A percentile compares a stretch with the other conserved stretches of the same genome.
These are phyloP conservation scores for Falco rusticolus DNA, from an alignment of 2,797 vertebrate genomes.

Conservation along the genomic window DNA sequence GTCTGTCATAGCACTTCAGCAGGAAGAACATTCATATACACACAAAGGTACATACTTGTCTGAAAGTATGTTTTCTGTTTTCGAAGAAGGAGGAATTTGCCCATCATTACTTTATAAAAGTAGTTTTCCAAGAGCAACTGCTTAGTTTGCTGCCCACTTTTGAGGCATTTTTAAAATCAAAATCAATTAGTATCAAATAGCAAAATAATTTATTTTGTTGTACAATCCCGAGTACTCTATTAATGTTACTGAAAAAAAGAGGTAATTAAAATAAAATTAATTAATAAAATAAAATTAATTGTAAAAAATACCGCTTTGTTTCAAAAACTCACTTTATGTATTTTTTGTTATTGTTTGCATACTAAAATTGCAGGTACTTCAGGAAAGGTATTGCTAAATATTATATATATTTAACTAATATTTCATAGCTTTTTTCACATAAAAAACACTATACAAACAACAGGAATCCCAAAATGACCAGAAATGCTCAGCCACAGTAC, in stretches of 20 bases:
- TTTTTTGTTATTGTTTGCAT: not conserved
- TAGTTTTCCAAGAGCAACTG: not conserved
- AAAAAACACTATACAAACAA: not conserved
- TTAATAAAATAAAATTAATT: not conserved
- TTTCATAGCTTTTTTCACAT: not conserved
- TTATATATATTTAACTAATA: not conserved
- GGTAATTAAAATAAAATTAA: not conserved
- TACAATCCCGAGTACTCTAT: not conserved
- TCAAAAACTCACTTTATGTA: not conserved
- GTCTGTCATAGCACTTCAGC: not conserved
- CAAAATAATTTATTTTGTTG: not conserved
- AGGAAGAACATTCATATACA: not conserved
- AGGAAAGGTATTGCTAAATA: not conserved
- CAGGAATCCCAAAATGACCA: not conserved
- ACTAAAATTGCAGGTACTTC: not conserved
- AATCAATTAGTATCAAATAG: not conserved
- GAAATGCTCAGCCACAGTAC: not conserved
- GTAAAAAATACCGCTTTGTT: not conserved
- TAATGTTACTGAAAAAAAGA: not conserved
- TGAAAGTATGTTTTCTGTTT: not conserved
- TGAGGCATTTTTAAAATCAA: not conserved
- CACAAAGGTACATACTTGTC: not conserved
- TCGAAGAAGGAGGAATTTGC: not conserved
- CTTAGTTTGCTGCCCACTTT: not conserved
- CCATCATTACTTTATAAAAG: not conserved